These are phyloP conservation scores for Monochamus saltuarius DNA, from an alignment of 1,140 invertebrate genomes.

Conservation along the genomic window DNA sequence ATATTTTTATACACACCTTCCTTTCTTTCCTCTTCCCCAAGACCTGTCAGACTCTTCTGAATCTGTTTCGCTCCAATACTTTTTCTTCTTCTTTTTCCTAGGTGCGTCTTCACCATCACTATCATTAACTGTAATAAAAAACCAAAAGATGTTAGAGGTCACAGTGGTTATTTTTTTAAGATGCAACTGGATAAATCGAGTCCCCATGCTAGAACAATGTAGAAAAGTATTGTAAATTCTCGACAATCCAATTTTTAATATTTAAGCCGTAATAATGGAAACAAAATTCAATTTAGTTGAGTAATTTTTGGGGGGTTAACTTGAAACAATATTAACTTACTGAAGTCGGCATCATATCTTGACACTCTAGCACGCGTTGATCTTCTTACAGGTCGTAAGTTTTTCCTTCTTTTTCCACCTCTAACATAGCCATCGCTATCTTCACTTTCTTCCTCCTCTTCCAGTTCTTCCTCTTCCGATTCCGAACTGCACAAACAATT, in stretches of 20 bases:
- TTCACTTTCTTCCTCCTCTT: slow-evolving; percentile 60
- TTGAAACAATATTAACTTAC: slow-evolving; percentile 48
- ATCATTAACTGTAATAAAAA: slow-evolving; percentile 33
- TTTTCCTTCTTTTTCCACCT: slow-evolving; percentile 51
- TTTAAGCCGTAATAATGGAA: too few species aligned
- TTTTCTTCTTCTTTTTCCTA: slow-evolving; percentile 24
- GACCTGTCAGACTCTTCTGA: slow-evolving; percentile 13
- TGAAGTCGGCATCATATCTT: slow-evolving; percentile 62
- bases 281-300: not conserved
- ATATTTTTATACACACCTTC: not conserved
- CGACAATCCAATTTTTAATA: too few species aligned
- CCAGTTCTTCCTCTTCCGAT: slow-evolving; percentile 53
- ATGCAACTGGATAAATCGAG: too few species aligned
- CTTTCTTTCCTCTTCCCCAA: slow-evolving; percentile 18
- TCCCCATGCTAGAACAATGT: too few species aligned
- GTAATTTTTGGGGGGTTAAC: not conserved
- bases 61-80: slow-evolving; percentile 21
- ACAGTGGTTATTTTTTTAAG: too few species aligned
- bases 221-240: too few species aligned
- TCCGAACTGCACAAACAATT: slow-evolving; percentile 12
- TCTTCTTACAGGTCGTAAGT: slow-evolving; percentile 55
- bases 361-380: slow-evolving; percentile 58
- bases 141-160: too few species aligned
- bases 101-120: slow-evolving; percentile 7
- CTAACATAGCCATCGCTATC: slow-evolving; percentile 59